A percentile compares a stretch with the other conserved stretches of the same genome.
Conservation (phyloP, 2,888 invertebrate species). For the Magallana nippona region DNA sequence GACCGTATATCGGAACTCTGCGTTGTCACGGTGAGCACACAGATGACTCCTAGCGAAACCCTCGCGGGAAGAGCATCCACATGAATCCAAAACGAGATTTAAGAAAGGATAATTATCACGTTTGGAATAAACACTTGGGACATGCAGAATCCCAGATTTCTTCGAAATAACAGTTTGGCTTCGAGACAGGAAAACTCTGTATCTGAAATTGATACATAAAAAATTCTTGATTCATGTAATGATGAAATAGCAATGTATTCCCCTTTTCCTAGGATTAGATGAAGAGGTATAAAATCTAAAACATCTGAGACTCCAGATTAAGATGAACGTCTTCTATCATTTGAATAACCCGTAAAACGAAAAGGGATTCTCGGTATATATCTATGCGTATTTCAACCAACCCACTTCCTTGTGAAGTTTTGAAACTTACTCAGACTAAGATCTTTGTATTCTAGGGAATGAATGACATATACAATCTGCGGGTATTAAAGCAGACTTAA, state of each 20-base stretch:
- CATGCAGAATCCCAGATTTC: slow-evolving; percentile 89
- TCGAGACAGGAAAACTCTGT: slow-evolving; percentile 63
- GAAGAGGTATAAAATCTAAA: too few species aligned
- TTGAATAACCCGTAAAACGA: too few species aligned
- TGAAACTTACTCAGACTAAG: too few species aligned
- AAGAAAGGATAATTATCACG: slow-evolving; percentile 81
- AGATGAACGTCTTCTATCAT: too few species aligned
- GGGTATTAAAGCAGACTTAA: too few species aligned
- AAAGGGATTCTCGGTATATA: too few species aligned
- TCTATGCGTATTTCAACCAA: too few species aligned
- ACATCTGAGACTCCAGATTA: too few species aligned
- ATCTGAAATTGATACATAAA: slow-evolving; percentile 50
- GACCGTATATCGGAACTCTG: slow-evolving; percentile 70
- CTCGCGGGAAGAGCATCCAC: slow-evolving; percentile 70
- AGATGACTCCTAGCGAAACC: slow-evolving; percentile 66
- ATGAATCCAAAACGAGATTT: slow-evolving; percentile 86
- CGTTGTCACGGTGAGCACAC: slow-evolving; percentile 73
- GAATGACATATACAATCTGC: too few species aligned
- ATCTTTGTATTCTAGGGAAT: too few species aligned
- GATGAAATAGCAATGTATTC: background rate
- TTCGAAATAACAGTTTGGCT: slow-evolving; percentile 86
- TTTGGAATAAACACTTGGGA: slow-evolving; percentile 83
- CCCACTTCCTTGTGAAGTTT: too few species aligned
- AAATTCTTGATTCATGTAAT: background rate
- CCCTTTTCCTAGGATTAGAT: too few species aligned